phyloP scores from a whole-genome alignment of 2,888 invertebrate species.

The Parascotia fuliginaria region DNA sequence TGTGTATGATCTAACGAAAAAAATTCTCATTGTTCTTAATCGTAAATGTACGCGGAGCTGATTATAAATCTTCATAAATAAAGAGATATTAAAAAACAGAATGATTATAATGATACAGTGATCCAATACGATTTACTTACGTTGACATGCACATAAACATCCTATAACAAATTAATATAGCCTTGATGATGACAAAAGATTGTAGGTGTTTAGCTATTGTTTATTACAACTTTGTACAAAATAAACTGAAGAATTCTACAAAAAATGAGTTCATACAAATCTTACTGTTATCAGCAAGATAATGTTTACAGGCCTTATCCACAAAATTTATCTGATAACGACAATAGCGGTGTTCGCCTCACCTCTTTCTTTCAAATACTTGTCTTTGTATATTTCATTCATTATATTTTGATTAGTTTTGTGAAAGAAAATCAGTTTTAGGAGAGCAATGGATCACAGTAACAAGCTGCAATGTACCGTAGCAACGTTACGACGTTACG shows the following conservation, averaged over 20 bases:
- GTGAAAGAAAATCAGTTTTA: not conserved
- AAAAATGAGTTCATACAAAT: slow-evolving; percentile 64
- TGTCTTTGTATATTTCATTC: slow-evolving; percentile 18
- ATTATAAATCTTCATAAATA: too few species aligned
- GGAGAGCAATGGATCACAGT: not conserved
- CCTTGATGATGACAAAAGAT: not conserved
- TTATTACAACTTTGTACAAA: slow-evolving; percentile 10
- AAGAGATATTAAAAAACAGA: too few species aligned
- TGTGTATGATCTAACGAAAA: too few species aligned
- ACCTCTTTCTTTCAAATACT: slow-evolving; percentile 40
- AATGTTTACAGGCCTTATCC: slow-evolving; percentile 68
- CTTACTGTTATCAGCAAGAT: slow-evolving; percentile 72
- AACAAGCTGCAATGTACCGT: slow-evolving; percentile 46
- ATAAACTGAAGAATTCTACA: slow-evolving; percentile 47
- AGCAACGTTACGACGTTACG: slow-evolving; percentile 51
- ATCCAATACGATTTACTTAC: too few species aligned
- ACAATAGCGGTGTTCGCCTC: slow-evolving; percentile 33
- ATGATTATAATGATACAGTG: too few species aligned
- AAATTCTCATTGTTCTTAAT: too few species aligned
- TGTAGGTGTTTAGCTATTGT: not conserved
- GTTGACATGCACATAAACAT: not conserved
- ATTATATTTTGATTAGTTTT: not conserved
- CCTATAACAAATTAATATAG: not conserved
- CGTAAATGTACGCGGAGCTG: too few species aligned
- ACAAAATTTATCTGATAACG: slow-evolving; percentile 69